Evolutionary conservation across 2,797 vertebrate genomes (phyloP).

Genomic region (Otolemur crassicaudatus): DNA sequence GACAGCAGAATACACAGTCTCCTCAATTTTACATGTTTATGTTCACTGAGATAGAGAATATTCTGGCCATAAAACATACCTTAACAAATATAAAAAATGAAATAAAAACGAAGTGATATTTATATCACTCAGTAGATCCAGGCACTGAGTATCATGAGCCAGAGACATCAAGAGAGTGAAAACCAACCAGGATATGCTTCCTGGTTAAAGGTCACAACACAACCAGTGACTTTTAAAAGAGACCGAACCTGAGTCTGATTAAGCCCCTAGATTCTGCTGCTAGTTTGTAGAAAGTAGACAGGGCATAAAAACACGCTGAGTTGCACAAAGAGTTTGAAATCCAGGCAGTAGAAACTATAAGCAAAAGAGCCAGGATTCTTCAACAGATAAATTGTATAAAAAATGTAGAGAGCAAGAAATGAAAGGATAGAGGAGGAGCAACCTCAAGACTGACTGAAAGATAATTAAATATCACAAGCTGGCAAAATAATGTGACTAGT

Average conservation of each 20-base stretch:
- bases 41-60: not conserved
- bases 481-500: not conserved
- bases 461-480: not conserved
- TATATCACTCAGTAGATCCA: not conserved
- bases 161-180: not conserved
- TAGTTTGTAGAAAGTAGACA: constrained; percentile 2
- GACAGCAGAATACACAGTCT: not conserved
- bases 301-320: not conserved
- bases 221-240: not conserved
- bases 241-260: not conserved
- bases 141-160: not conserved
- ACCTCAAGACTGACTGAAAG: not conserved
- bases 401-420: not conserved
- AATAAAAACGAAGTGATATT: not conserved
- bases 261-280: not conserved
- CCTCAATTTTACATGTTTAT: not conserved
- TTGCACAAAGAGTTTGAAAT: not conserved
- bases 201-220: not conserved
- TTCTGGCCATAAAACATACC: not conserved
- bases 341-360: not conserved
- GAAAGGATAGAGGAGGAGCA: not conserved
- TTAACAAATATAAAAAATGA: not conserved
- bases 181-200: not conserved
- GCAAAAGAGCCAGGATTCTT: not conserved
- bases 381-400: not conserved